phyloP scores from a whole-genome alignment of 2,888 invertebrate species.

The Sarcophaga rosellei region DNA sequence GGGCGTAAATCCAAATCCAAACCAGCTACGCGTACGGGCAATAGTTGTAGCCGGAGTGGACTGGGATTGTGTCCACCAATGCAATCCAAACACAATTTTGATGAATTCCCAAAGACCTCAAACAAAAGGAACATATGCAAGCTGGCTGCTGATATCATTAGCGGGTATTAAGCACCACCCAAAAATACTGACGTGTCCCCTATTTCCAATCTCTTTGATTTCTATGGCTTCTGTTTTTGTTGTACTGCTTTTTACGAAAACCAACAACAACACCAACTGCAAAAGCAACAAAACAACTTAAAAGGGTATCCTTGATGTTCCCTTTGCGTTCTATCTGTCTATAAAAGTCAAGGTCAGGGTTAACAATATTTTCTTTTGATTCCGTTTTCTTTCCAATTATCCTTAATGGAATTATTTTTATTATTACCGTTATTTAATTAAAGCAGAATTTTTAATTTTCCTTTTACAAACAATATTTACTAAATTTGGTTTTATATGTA shows the following conservation, averaged over 20 bases:
- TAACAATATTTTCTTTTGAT: constrained; percentile 28
- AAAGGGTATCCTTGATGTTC: constrained; percentile 20
- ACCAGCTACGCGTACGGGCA: constrained; percentile 64
- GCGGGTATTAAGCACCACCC: constrained; percentile 44
- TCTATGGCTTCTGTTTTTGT: constrained; percentile 50
- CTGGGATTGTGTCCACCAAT: constrained; percentile 67
- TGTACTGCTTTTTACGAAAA: not conserved
- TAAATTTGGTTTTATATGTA: constrained; percentile 17
- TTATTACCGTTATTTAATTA: constrained; percentile 13
- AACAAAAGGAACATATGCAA: constrained; percentile 54
- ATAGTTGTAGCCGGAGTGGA: constrained; percentile 60
- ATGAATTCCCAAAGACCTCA: constrained; percentile 50
- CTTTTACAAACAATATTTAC: no score
- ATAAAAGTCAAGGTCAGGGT: constrained; percentile 38
- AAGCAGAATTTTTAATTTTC: not conserved
- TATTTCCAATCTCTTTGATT: constrained; percentile 8
- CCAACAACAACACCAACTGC: not conserved
- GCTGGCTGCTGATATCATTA: constrained; percentile 50
- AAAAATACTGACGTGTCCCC: constrained; percentile 9
- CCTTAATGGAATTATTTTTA: constrained; percentile 11
- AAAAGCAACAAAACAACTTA: not conserved
- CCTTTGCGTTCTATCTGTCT: constrained; percentile 6
- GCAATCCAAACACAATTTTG: constrained; percentile 69
- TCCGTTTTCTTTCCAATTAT: not conserved
- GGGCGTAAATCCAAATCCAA: constrained; percentile 64